A percentile compares a stretch with the other conserved stretches of the same genome.
Conservation (phyloP, 2,888 invertebrate genomes). For the Bedellia somnulentella region DNA sequence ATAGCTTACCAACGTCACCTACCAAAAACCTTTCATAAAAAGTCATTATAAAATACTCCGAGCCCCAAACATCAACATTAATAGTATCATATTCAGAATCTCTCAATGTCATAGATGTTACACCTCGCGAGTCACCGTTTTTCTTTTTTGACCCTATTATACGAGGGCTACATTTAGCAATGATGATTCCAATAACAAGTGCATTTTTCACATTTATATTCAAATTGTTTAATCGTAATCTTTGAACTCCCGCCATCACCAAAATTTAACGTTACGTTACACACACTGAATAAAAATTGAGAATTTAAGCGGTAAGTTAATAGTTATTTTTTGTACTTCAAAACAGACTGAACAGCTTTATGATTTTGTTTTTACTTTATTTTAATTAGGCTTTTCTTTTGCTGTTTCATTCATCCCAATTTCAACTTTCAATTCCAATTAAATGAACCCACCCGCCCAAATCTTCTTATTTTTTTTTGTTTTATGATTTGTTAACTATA, state of each 20-base stretch:
- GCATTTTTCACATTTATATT: slow-evolving; percentile 43
- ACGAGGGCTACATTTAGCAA: slow-evolving; percentile 66
- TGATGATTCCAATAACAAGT: slow-evolving; percentile 61
- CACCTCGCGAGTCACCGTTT: slow-evolving; percentile 62
- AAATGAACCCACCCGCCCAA: no score
- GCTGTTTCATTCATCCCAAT: no score
- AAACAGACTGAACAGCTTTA: no score
- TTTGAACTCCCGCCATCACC: slow-evolving; percentile 48
- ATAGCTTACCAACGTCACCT: slow-evolving; percentile 67
- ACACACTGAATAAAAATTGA: slow-evolving; percentile 7
- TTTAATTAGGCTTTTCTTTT: no score
- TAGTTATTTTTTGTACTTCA: no score
- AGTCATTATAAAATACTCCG: slow-evolving; percentile 61
- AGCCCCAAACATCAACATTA: slow-evolving; percentile 78
- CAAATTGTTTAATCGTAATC: slow-evolving; percentile 34
- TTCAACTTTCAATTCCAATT: no score
- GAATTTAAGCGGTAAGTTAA: no score
- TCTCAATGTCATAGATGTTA: slow-evolving; percentile 75
- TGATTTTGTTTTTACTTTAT: no score
- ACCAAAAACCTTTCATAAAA: slow-evolving; percentile 66
- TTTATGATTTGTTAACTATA: no score
- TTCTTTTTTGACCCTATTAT: slow-evolving; percentile 50
- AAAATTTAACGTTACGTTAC: not conserved
- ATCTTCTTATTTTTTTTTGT: no score
- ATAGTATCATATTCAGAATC: slow-evolving; percentile 73